phyloP scores from a whole-genome alignment of 2,888 invertebrate species.

The Bedellia somnulentella region DNA sequence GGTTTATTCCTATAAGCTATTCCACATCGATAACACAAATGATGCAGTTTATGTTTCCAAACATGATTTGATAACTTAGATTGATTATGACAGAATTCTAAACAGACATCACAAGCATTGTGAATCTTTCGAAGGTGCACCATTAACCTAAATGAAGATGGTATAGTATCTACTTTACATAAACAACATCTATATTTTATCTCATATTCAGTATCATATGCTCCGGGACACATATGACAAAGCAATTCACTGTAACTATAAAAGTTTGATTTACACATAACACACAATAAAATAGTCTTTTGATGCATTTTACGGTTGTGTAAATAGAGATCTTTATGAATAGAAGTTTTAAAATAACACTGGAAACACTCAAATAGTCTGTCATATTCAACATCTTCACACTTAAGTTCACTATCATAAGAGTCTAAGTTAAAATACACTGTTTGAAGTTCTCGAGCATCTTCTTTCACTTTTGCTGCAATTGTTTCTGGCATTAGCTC shows the following conservation, averaged over 20 bases:
- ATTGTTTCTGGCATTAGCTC: conserved; percentile 73
- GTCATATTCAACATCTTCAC: conserved; percentile 60
- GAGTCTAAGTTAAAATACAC: conserved; percentile 73
- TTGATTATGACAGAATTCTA: conserved; percentile 80
- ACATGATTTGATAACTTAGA: conserved; percentile 82
- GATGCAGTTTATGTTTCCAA: conserved; percentile 88
- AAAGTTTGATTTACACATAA: conserved; percentile 87
- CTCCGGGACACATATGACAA: conserved; percentile 85
- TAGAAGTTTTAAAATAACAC: conserved; percentile 74
- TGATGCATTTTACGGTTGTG: conserved; percentile 88
- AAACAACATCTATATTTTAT: conserved; percentile 80
- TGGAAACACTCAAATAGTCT: conserved; percentile 84
- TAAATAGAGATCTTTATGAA: conserved; percentile 83
- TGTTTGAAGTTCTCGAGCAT: conserved; percentile 62
- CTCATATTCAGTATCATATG: conserved; percentile 67
- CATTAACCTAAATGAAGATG: conserved; percentile 87
- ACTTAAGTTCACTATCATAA: conserved; percentile 65
- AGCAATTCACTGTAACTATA: conserved; percentile 85
- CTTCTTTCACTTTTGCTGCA: conserved; percentile 64
- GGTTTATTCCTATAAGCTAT: conserved; percentile 86
- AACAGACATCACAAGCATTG: conserved; percentile 84
- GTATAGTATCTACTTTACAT: conserved; percentile 74
- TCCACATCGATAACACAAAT: conserved; percentile 84
- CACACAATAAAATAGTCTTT: conserved; percentile 77
- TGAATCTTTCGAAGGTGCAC: conserved; percentile 84